Evolutionary conservation across 2,113 vertebrate genomes (phyloP).

Genomic region (Pitta sordida): DNA sequence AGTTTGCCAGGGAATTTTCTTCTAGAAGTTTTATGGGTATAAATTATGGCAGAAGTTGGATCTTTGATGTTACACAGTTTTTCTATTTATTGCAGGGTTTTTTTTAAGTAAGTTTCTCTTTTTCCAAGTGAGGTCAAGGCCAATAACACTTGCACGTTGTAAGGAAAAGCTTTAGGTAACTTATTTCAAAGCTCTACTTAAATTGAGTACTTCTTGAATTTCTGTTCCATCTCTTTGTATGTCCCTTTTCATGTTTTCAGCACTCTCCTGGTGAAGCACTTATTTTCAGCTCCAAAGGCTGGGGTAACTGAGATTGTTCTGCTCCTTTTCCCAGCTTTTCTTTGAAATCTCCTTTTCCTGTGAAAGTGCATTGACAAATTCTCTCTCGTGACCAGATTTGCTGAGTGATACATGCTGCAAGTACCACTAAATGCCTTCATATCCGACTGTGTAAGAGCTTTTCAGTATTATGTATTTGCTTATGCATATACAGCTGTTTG

Average conservation of each 20-base stretch:
- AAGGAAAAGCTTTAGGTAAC: neutral
- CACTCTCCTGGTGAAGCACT: neutral
- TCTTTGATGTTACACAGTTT: accelerated
- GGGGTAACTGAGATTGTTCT: neutral
- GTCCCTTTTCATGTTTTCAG: neutral
- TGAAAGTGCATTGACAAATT: neutral
- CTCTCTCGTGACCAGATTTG: neutral
- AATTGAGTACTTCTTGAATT: neutral
- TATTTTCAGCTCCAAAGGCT: neutral
- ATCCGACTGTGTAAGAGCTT: neutral
- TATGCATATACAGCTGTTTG: neutral
- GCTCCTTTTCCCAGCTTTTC: neutral
- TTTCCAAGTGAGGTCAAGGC: neutral
- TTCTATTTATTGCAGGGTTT: neutral
- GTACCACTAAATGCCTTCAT: neutral
- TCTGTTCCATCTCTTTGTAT: neutral
- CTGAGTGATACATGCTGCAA: neutral
- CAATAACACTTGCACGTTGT: neutral
- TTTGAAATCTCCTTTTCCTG: neutral
- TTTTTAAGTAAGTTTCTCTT: neutral
- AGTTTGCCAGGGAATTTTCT: neutral
- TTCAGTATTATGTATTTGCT: slow-evolving; percentile 11
- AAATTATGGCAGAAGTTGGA: neutral
- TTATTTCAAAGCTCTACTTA: neutral
- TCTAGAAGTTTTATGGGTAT: neutral